These are phyloP conservation scores for Pimephales promelas DNA, from an alignment of 2,113 vertebrate species.

Conservation along the genomic window DNA sequence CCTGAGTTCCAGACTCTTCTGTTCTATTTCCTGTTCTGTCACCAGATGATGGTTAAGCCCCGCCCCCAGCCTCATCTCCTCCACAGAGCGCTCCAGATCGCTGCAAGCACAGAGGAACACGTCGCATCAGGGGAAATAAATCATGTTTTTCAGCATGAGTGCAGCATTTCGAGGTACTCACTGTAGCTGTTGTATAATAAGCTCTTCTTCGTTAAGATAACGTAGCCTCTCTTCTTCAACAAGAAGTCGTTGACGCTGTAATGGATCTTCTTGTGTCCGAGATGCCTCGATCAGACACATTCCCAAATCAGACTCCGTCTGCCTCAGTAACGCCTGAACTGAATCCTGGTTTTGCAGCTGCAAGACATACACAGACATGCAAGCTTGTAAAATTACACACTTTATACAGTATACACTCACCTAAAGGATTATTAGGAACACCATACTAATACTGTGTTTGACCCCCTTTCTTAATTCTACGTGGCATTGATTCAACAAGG, in stretches of 20 bases:
- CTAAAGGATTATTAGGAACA: too few species aligned
- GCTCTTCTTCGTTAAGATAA: slow-evolving; percentile 96
- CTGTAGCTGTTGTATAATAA: slow-evolving; percentile 96
- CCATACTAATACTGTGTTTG: too few species aligned
- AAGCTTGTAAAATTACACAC: background rate
- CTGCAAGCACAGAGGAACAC: slow-evolving; percentile 69
- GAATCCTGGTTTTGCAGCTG: slow-evolving; percentile 96
- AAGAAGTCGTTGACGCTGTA: slow-evolving; percentile 94
- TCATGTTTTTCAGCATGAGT: background rate
- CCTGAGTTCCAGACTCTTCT: slow-evolving; percentile 90
- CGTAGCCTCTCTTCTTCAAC: slow-evolving; percentile 96
- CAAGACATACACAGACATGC: background rate
- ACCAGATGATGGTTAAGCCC: slow-evolving; percentile 87
- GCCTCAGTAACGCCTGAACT: slow-evolving; percentile 85
- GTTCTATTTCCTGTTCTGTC: slow-evolving; percentile 89
- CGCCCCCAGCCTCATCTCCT: slow-evolving; percentile 89
- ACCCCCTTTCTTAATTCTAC: too few species aligned
- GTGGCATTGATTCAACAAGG: too few species aligned
- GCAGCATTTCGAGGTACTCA: slow-evolving; percentile 71
- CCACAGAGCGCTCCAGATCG: slow-evolving; percentile 93
- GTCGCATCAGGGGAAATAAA: background rate
- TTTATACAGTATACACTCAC: background rate
- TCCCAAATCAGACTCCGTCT: slow-evolving; percentile 92
- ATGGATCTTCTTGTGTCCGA: slow-evolving; percentile 92
- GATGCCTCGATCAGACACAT: slow-evolving; percentile 89